Percentiles rank a stretch among this genome's conserved stretches.
phyloP scores from a whole-genome alignment of 2,888 invertebrate species.

The Cantharis nigra region DNA sequence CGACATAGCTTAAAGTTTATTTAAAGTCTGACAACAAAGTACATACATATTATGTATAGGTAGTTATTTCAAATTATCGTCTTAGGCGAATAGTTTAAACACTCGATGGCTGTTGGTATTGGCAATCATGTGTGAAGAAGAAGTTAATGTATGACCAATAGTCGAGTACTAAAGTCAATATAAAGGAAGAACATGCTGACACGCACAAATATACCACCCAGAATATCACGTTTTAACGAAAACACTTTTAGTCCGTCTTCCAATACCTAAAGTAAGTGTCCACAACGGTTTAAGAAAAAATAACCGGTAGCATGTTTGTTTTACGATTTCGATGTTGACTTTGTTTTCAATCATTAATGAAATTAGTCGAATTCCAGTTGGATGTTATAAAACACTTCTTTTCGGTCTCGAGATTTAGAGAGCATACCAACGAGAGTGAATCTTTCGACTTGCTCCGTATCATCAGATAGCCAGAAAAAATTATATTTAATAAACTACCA shows the following conservation, averaged over 20 bases:
- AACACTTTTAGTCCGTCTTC: background rate
- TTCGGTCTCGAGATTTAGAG: background rate
- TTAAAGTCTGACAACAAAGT: conserved; percentile 10
- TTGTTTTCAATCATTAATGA: conserved; percentile 24
- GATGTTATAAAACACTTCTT: background rate
- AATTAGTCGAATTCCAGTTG: background rate
- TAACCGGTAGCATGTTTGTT: conserved; percentile 35
- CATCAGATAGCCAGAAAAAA: background rate
- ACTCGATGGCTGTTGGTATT: conserved; percentile 25
- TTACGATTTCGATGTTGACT: conserved; percentile 31
- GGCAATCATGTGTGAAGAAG: conserved; percentile 25
- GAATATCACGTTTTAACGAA: conserved; percentile 1
- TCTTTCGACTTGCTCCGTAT: background rate
- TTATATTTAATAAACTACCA: background rate
- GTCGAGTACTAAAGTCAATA: conserved; percentile 21
- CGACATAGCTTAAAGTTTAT: background rate
- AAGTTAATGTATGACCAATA: conserved; percentile 33
- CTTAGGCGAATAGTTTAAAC: conserved; percentile 24
- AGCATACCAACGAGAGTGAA: background rate
- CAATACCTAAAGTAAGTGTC: background rate
- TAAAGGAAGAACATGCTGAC: conserved; percentile 25
- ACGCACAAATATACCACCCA: conserved; percentile 29
- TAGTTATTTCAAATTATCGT: conserved; percentile 29
- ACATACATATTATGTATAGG: conserved; percentile 6
- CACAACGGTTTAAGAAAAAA: conserved; percentile 10